Percentiles rank a stretch among this genome's conserved stretches.
phyloP scores from a whole-genome alignment of 2,113 vertebrate species.

The Nesogale talazaci region DNA sequence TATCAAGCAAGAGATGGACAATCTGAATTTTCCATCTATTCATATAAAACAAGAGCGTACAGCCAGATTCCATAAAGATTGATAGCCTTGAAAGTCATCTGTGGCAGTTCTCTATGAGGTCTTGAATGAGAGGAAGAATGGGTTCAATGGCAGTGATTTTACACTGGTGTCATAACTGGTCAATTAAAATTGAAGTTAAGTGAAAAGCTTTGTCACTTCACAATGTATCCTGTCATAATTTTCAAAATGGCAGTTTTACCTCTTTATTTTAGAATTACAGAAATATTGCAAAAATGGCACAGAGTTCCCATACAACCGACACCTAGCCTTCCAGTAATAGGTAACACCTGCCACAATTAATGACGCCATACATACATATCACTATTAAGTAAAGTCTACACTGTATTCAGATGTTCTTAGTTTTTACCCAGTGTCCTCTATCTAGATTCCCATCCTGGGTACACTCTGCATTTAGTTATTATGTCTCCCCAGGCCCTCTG shows the following conservation, averaged over 20 bases:
- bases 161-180: neutral
- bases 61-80: too few relatives aligned
- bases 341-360: neutral
- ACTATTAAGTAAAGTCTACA: neutral
- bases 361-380: neutral
- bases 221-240: neutral
- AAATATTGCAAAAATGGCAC: slow-evolving; percentile 8
- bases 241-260: neutral
- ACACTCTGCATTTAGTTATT: neutral
- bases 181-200: neutral
- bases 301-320: neutral
- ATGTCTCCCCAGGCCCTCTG: neutral
- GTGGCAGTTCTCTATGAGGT: too few relatives aligned
- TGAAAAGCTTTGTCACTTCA: neutral
- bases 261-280: neutral
- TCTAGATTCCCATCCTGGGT: neutral
- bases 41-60: too few relatives aligned
- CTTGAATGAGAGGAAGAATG: too few relatives aligned
- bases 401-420: neutral
- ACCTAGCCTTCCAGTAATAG: neutral
- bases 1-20: too few relatives aligned
- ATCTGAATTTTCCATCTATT: neutral
- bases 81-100: too few relatives aligned
- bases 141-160: too few relatives aligned
- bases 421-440: neutral